Conservation (phyloP, 2,888 invertebrate species). For the Abscondita cerata region DNA sequence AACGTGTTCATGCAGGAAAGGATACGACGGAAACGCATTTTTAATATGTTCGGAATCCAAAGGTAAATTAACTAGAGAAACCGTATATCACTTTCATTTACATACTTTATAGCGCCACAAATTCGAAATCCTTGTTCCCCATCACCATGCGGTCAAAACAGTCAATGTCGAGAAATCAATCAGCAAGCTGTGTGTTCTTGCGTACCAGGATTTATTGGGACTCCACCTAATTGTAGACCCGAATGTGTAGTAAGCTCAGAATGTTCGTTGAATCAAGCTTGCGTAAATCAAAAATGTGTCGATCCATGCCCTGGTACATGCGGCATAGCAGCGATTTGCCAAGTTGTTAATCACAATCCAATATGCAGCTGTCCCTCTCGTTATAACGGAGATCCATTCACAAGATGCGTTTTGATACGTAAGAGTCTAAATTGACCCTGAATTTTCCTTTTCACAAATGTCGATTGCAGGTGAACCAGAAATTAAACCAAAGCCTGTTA, state of each 20-base stretch:
- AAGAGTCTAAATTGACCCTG: background rate
- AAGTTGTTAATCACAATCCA: slow-evolving; percentile 85
- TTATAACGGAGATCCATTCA: slow-evolving; percentile 82
- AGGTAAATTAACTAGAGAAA: slow-evolving; percentile 9
- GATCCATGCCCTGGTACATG: slow-evolving; percentile 65
- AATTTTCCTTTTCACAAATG: background rate
- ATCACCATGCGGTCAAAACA: slow-evolving; percentile 69
- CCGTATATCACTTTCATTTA: background rate
- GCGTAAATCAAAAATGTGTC: slow-evolving; percentile 62
- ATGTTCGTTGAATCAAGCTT: slow-evolving; percentile 60
- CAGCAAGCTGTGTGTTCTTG: slow-evolving; percentile 68
- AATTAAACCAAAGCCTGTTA: slow-evolving; percentile 44
- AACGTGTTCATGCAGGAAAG: slow-evolving; percentile 75
- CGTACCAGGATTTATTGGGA: slow-evolving; percentile 59
- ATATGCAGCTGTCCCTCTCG: slow-evolving; percentile 83
- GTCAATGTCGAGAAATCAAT: slow-evolving; percentile 61
- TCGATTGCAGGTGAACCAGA: slow-evolving; percentile 40
- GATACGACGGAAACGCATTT: slow-evolving; percentile 78
- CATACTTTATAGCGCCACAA: slow-evolving; percentile 57
- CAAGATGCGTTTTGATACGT: slow-evolving; percentile 64
- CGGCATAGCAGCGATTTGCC: slow-evolving; percentile 65
- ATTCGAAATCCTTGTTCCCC: slow-evolving; percentile 69
- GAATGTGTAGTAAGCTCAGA: slow-evolving; percentile 62
- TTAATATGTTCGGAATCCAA: slow-evolving; percentile 14
- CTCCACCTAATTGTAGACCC: slow-evolving; percentile 64